Percentiles rank a stretch among this genome's conserved stretches.
Conservation (phyloP, 2,797 vertebrate genomes). For the Oreochromis mossambicus region DNA sequence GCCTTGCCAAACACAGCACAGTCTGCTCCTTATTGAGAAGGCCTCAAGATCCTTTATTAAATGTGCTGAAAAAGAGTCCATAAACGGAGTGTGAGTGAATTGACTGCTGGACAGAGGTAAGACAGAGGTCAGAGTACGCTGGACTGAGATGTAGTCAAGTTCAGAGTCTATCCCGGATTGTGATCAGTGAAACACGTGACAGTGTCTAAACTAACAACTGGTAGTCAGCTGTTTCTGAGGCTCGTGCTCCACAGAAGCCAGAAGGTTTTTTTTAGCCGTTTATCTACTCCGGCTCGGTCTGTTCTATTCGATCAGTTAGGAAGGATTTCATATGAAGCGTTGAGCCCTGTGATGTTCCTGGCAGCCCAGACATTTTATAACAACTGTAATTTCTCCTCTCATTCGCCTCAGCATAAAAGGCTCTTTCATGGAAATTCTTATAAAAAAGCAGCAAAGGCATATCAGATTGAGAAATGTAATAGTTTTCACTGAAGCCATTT, state of each 20-base stretch:
- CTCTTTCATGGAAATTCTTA: slow-evolving; percentile 55
- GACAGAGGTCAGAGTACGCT: not conserved
- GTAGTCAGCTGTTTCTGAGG: not conserved
- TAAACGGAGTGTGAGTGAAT: not conserved
- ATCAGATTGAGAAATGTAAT: slow-evolving; percentile 61
- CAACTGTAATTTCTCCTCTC: slow-evolving; percentile 52
- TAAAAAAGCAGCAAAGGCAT: slow-evolving; percentile 32
- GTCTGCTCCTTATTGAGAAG: not conserved
- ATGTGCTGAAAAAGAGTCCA: not conserved
- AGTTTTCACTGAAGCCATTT: slow-evolving; percentile 54
- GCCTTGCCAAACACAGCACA: not conserved
- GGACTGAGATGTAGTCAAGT: not conserved
- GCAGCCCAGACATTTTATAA: slow-evolving; percentile 25
- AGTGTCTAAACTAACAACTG: not conserved
- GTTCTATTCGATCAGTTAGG: slow-evolving; percentile 28
- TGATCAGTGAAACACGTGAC: not conserved
- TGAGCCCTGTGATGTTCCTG: slow-evolving; percentile 36
- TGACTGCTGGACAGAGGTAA: not conserved
- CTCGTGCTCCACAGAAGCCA: not conserved
- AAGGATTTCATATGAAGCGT: slow-evolving; percentile 39
- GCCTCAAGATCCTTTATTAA: not conserved
- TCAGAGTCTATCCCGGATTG: not conserved
- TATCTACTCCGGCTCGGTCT: not conserved
- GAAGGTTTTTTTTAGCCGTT: not conserved
- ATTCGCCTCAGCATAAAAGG: slow-evolving; percentile 43